These are phyloP conservation scores for Drosophila rellima DNA, from an alignment of 2,888 invertebrate genomes.

Conservation along the genomic window DNA sequence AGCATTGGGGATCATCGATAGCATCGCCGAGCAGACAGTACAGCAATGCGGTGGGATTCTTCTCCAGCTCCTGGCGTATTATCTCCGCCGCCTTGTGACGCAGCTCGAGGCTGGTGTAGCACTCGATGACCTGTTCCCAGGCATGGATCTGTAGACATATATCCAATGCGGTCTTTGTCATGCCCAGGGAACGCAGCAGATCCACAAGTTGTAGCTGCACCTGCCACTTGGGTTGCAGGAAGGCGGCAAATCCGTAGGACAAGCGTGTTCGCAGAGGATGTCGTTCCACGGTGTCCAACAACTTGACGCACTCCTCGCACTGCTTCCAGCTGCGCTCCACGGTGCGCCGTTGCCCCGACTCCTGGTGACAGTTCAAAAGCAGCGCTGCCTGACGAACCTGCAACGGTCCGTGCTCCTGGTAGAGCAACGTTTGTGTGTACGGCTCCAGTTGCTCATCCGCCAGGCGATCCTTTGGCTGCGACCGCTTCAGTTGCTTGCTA, in stretches of 20 bases:
- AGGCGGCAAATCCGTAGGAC: constrained; percentile 90
- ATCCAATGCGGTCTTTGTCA: constrained; percentile 94
- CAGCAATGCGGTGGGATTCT: constrained; percentile 93
- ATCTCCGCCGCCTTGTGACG: constrained; percentile 96
- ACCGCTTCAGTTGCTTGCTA: constrained; percentile 90
- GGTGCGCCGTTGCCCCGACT: constrained; percentile 91
- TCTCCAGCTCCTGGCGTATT: constrained; percentile 92
- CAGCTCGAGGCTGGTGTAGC: constrained; percentile 94
- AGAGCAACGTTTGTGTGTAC: constrained; percentile 89
- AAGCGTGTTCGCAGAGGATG: constrained; percentile 84
- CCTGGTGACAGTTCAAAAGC: constrained; percentile 91
- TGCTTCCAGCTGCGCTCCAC: constrained; percentile 96
- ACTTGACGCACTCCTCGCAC: constrained; percentile 91
- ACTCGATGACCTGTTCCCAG: constrained; percentile 97
- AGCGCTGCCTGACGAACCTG: constrained; percentile 91
- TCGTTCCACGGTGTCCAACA: constrained; percentile 81
- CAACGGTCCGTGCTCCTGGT: constrained; percentile 91
- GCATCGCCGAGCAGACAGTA: constrained; percentile 97
- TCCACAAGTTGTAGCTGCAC: constrained; percentile 92
- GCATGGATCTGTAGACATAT: constrained; percentile 91
- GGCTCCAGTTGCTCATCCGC: constrained; percentile 93
- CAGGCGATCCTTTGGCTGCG: constrained; percentile 92
- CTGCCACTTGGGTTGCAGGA: constrained; percentile 91
- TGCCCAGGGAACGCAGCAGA: constrained; percentile 92
- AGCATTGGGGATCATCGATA: constrained; percentile 91